Conservation (phyloP, 2,113 vertebrate species). For the Baryphthengus martii region DNA sequence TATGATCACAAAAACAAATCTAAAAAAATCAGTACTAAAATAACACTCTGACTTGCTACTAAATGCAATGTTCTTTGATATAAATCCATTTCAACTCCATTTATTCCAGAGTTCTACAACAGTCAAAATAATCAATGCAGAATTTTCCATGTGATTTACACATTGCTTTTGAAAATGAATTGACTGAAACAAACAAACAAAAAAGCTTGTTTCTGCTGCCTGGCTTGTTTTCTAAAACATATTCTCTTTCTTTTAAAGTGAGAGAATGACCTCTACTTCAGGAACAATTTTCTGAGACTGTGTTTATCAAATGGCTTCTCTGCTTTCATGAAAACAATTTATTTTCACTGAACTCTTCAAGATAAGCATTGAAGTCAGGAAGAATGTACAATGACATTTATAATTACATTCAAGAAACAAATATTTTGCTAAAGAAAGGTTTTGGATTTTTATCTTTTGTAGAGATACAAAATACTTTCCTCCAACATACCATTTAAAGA, state of each 20-base stretch:
- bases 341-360: slow-evolving; percentile 77
- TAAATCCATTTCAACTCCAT: slow-evolving; percentile 44
- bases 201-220: slow-evolving; percentile 59
- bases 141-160: slow-evolving; percentile 72
- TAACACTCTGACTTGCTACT: not conserved
- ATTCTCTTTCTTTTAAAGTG: slow-evolving; percentile 71
- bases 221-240: slow-evolving; percentile 71
- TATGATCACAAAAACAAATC: slow-evolving; percentile 22
- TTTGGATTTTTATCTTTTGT: slow-evolving; percentile 27
- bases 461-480: slow-evolving; percentile 30
- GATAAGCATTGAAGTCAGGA: slow-evolving; percentile 76
- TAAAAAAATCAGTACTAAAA: not conserved
- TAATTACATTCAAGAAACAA: slow-evolving; percentile 78
- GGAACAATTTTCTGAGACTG: slow-evolving; percentile 77
- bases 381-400: slow-evolving; percentile 76
- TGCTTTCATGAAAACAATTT: slow-evolving; percentile 82
- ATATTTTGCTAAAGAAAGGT: slow-evolving; percentile 67
- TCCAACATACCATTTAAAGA: not conserved
- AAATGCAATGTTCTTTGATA: slow-evolving; percentile 47
- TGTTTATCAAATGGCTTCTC: slow-evolving; percentile 79
- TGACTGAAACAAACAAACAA: slow-evolving; percentile 69
- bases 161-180: slow-evolving; percentile 63
- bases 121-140: slow-evolving; percentile 57
- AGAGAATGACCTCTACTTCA: slow-evolving; percentile 77
- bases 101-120: slow-evolving; percentile 52